phyloP scores from a whole-genome alignment of 30 jellyfish, hydroid and myxozoan species.

The Haliclystus octoradiatus region DNA sequence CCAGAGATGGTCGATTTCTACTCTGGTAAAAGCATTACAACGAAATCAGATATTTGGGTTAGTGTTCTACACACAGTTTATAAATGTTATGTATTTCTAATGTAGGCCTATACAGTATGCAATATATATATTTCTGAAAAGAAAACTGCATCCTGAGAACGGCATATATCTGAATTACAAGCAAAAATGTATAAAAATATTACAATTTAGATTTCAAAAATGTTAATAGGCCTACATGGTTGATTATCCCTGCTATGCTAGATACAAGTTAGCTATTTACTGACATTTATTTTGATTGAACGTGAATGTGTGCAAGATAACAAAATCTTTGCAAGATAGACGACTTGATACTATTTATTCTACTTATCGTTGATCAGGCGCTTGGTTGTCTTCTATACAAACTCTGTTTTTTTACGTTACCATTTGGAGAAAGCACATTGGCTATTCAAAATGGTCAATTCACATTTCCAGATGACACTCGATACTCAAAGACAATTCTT shows the following conservation, averaged over 20 bases:
- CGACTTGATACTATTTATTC: too few species aligned
- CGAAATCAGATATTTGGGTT: slow-evolving; percentile 94
- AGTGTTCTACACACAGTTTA: neutral
- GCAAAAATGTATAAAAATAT: neutral
- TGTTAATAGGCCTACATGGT: neutral
- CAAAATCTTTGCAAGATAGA: too few species aligned
- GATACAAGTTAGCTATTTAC: too few species aligned
- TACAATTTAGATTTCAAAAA: neutral
- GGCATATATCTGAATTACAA: too few species aligned
- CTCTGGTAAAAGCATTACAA: slow-evolving; percentile 73
- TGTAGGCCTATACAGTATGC: neutral
- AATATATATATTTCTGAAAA: neutral
- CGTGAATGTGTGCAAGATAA: too few species aligned
- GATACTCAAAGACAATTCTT: slow-evolving; percentile 60
- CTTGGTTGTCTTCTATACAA: slow-evolving; percentile 92
- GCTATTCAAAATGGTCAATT: slow-evolving; percentile 96
- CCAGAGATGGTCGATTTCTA: slow-evolving; percentile 97
- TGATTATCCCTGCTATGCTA: too few species aligned
- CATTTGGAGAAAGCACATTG: slow-evolving; percentile 96
- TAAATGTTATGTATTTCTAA: neutral
- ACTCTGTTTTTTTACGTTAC: slow-evolving; percentile 82
- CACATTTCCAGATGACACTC: slow-evolving; percentile 67
- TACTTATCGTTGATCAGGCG: too few species aligned
- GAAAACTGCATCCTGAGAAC: neutral
- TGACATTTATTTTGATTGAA: too few species aligned